Conservation (phyloP, 2,113 vertebrate species). For the Poeciliopsis turrubarensis region DNA sequence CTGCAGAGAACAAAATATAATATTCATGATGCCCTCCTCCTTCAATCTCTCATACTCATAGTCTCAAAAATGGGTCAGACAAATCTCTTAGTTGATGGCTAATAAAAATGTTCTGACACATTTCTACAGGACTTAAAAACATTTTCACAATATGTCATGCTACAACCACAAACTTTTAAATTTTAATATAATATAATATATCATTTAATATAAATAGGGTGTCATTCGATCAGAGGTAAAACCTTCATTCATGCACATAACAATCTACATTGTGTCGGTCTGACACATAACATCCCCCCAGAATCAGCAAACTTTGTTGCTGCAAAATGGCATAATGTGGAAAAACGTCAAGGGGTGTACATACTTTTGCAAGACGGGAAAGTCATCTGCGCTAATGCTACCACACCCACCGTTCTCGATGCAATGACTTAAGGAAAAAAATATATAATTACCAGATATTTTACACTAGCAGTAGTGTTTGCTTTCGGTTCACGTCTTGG, state of each 20-base stretch:
- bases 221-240: too few species aligned
- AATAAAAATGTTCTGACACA: constrained; percentile 3
- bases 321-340: not conserved
- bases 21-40: constrained; percentile 62
- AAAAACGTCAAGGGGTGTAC: not conserved
- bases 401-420: not conserved
- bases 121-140: not conserved
- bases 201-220: too few species aligned
- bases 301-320: not conserved
- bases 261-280: too few species aligned
- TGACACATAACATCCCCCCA: too few species aligned
- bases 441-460: not conserved
- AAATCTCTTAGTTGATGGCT: constrained; percentile 17
- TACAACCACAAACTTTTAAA: not conserved
- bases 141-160: not conserved
- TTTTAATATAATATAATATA: too few species aligned
- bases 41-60: constrained; percentile 35
- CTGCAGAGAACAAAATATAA: constrained; percentile 55
- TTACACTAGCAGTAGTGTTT: constrained; percentile 1
- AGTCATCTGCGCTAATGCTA: not conserved
- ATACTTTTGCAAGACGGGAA: not conserved
- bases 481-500: not conserved
- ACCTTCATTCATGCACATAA: too few species aligned
- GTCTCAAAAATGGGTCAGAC: constrained; percentile 58
- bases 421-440: not conserved